Base-by-base conservation (phyloP, 2,113 vertebrate genomes). In the Alosa alosa region DNA sequence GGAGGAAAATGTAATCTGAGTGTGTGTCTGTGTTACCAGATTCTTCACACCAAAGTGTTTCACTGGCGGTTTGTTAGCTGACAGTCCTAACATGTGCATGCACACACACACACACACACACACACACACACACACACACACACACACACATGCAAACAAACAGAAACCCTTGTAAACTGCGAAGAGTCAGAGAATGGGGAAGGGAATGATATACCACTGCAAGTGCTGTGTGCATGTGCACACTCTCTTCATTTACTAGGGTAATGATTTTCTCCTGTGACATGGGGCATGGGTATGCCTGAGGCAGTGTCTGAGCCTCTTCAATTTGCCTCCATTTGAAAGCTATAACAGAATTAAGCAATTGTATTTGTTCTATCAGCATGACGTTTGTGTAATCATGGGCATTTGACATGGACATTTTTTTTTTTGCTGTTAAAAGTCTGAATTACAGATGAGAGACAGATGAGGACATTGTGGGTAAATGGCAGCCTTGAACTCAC, bases 241-340 rank as follows among this genome's bases (percentile, higher is more conserved):
- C 57, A n/a, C 57, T n/a, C 20, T 64, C 1, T 64, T 64, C 6
- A 64, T 64, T 64, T n/a, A 64, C 57, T 64, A 64, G 57, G 57
- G 20, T 64, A n/a, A 64, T n/a, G 57, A 64, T 64, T 85, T 84
- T 25, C 84, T n/a, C 60, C 88, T 84, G 90, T 97, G 9, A n/a
- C 57, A 64, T 1, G 4, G 9, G 57, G 22, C 57, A 64, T n/a
- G 20, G 57, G 6, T n/a, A 25, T n/a, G 57, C 22, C 57, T n/a
- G 57, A 64, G 57, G 57, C 57, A 22, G 57, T 64, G 57, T 64
- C n/a, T n/a, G n/a, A n/a, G n/a, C n/a, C n/a, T n/a, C n/a, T n/a
- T n/a, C n/a, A n/a, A n/a, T n/a, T n/a, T n/a, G 20, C 57, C 6
- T 64, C 22, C 22, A 64, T 22, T n/a, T 22, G 4, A 64, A 5